A percentile compares a stretch with the other conserved stretches of the same genome.
phyloP scores from a whole-genome alignment of 2,797 vertebrate species.

The Iguana delicatissima region DNA sequence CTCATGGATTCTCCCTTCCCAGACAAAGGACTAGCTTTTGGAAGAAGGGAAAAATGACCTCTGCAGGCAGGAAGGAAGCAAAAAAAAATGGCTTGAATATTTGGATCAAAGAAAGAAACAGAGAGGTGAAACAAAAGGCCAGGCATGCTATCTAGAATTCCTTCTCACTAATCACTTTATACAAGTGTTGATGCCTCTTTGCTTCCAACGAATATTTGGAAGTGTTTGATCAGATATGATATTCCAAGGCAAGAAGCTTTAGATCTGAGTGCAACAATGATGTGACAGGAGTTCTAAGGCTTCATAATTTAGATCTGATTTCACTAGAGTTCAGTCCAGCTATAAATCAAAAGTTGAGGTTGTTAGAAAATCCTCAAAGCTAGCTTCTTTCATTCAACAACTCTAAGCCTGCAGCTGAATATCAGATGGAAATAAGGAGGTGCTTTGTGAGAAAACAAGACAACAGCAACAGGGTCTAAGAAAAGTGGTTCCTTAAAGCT shows the following conservation, averaged over 20 bases:
- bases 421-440: background rate
- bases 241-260: conserved; percentile 13
- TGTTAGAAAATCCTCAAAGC: conserved; percentile 40
- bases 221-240: conserved; percentile 35
- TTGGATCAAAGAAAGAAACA: no score
- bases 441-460: background rate
- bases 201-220: conserved; percentile 16
- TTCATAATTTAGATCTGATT: conserved; percentile 39
- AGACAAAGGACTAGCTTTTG: no score
- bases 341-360: conserved; percentile 41
- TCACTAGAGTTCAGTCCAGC: conserved; percentile 30
- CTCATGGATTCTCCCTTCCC: no score
- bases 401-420: conserved; percentile 20
- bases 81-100: no score
- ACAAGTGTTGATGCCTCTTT: no score
- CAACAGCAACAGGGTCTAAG: background rate
- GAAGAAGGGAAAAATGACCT: no score
- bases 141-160: no score
- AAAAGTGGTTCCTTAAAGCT: background rate
- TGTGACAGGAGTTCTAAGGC: conserved; percentile 40
- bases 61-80: no score
- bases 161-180: no score
- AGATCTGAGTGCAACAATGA: conserved; percentile 16
- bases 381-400: conserved; percentile 21
- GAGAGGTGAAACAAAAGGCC: no score